These are phyloP conservation scores for Marcusenius ussheri DNA, from an alignment of 2,113 vertebrate genomes.

Conservation along the genomic window DNA sequence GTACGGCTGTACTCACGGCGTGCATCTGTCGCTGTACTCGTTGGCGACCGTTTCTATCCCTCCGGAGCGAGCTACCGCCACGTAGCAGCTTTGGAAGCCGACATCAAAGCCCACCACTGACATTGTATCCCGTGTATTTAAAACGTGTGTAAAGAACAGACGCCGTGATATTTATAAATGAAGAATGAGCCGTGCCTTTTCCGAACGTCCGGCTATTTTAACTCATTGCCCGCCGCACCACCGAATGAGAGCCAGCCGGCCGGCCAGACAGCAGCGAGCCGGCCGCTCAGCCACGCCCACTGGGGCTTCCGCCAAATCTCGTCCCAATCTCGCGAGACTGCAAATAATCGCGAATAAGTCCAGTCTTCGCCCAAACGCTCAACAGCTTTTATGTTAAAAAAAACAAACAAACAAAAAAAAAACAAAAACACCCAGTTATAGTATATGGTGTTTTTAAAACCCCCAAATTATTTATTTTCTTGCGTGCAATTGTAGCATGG, in stretches of 20 bases:
- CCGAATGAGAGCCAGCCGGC: not conserved
- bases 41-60: constrained; percentile 95
- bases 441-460: not conserved
- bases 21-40: constrained; percentile 92
- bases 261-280: not conserved
- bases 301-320: not conserved
- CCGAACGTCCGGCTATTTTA: constrained; percentile 13
- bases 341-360: not conserved
- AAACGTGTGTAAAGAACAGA: not conserved
- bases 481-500: not conserved
- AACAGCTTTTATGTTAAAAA: not conserved
- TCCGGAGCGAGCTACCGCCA: constrained; percentile 88
- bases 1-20: constrained; percentile 74
- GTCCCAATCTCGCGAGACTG: not conserved
- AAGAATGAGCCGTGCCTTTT: not conserved
- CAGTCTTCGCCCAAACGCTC: not conserved
- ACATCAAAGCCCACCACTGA: constrained; percentile 92
- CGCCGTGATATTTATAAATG: not conserved
- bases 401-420: too few relatives aligned
- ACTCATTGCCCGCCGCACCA: constrained; percentile 23
- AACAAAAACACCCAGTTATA: not conserved
- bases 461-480: not conserved
- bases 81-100: constrained; percentile 90
- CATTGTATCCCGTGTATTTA: constrained; percentile 58
- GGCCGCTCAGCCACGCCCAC: too few relatives aligned